Percentiles rank a stretch among this genome's conserved stretches.
Evolutionary conservation across 2,113 vertebrate genomes (phyloP).

Genomic region (Perca flavescens): DNA sequence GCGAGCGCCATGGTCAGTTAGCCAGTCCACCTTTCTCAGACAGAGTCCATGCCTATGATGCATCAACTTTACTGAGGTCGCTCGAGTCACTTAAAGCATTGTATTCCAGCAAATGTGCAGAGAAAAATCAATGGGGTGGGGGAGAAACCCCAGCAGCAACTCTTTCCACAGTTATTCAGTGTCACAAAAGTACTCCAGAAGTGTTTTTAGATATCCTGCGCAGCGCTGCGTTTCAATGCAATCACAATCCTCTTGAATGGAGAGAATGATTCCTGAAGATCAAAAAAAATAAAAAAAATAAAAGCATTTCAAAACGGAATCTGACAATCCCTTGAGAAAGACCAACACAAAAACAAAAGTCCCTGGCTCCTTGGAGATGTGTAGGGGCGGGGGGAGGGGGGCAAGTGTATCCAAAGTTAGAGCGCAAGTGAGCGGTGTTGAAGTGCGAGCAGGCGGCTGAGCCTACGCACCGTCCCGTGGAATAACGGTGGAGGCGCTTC

Average conservation of each 20-base stretch:
- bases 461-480: slow-evolving; percentile 71
- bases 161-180: slow-evolving; percentile 24
- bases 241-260: slow-evolving; percentile 43
- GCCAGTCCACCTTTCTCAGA: slow-evolving; percentile 71
- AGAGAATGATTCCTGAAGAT: slow-evolving; percentile 49
- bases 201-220: slow-evolving; percentile 27
- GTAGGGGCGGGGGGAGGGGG: not conserved
- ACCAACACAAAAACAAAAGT: slow-evolving; percentile 13
- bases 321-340: not conserved
- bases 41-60: slow-evolving; percentile 69
- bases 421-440: slow-evolving; percentile 17
- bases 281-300: not conserved
- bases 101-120: slow-evolving; percentile 64
- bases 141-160: not conserved
- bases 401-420: slow-evolving; percentile 63
- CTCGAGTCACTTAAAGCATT: slow-evolving; percentile 60
- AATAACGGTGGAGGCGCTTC: slow-evolving; percentile 82
- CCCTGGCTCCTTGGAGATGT: slow-evolving; percentile 19
- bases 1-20: slow-evolving; percentile 79
- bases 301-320: slow-evolving; percentile 38
- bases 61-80: slow-evolving; percentile 74
- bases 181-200: slow-evolving; percentile 49
- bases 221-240: slow-evolving; percentile 32
- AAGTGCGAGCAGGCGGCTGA: slow-evolving; percentile 35
- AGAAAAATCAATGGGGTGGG: slow-evolving; percentile 27